These are phyloP conservation scores for Trichogramma pretiosum DNA, from an alignment of 1,140 invertebrate genomes.

Conservation along the genomic window DNA sequence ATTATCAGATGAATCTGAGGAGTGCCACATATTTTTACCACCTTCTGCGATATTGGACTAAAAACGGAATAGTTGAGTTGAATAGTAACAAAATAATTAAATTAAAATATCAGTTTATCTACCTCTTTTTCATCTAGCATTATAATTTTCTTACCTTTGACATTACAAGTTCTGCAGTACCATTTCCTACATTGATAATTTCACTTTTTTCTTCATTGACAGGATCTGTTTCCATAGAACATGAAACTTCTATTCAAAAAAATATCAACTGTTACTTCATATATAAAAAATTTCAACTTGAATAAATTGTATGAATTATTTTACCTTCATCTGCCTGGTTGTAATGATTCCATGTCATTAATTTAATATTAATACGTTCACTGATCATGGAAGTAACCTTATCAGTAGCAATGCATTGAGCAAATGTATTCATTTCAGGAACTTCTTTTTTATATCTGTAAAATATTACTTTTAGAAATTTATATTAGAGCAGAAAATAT, in stretches of 20 bases:
- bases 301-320: background rate
- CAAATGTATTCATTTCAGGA: conserved; percentile 22
- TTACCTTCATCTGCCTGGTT: conserved; percentile 6
- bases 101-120: background rate
- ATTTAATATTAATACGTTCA: conserved; percentile 36
- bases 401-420: conserved; percentile 32
- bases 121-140: background rate
- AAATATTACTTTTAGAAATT: conserved; percentile 11
- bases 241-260: conserved; percentile 18
- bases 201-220: conserved; percentile 15
- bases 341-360: conserved; percentile 26
- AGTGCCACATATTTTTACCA: conserved; percentile 38
- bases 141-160: conserved; percentile 6
- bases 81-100: background rate
- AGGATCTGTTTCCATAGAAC: conserved; percentile 18
- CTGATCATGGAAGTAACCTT: conserved; percentile 36
- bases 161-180: conserved; percentile 30
- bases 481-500: background rate
- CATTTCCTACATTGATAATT: conserved; percentile 28
- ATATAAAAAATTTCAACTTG: background rate
- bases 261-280: conserved; percentile 2
- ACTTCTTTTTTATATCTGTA: conserved; percentile 36
- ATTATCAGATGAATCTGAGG: conserved; percentile 36
- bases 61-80: conserved; percentile 2
- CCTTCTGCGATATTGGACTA: conserved; percentile 29